Percentiles rank a stretch among this genome's conserved stretches.
phyloP scores from a whole-genome alignment of 2,888 invertebrate genomes.

The Ochropacha duplaris region DNA sequence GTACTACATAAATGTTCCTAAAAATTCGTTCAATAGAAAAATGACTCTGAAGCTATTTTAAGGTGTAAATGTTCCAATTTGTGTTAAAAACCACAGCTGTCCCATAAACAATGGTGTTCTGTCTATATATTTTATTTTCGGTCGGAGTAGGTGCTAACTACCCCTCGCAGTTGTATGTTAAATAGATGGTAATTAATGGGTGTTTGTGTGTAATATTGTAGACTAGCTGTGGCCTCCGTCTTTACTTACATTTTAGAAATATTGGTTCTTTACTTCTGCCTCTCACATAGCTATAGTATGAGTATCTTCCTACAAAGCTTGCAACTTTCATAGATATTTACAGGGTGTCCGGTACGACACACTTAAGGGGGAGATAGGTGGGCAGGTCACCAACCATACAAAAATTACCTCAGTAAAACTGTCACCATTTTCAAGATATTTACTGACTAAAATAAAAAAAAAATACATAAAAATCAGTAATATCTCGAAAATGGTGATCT shows the following conservation, averaged over 20 bases:
- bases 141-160: neutral
- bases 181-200: conserved; percentile 4
- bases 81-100: conserved; percentile 13
- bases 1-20: neutral
- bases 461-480: too few relatives aligned
- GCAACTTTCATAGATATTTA: too few relatives aligned
- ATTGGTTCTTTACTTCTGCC: neutral
- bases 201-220: conserved; percentile 1
- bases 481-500: too few relatives aligned
- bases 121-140: conserved; percentile 10
- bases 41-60: neutral
- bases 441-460: too few relatives aligned
- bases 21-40: neutral
- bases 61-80: conserved; percentile 18
- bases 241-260: neutral
- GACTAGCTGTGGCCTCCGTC: neutral
- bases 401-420: too few relatives aligned
- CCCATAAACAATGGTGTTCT: conserved; percentile 12
- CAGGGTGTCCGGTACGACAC: too few relatives aligned
- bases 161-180: neutral
- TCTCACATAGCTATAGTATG: too few relatives aligned
- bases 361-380: too few relatives aligned
- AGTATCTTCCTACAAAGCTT: too few relatives aligned
- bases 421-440: too few relatives aligned
- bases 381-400: too few relatives aligned